Conservation (phyloP, 2,797 vertebrate species). For the Enteromius anoplus region DNA sequence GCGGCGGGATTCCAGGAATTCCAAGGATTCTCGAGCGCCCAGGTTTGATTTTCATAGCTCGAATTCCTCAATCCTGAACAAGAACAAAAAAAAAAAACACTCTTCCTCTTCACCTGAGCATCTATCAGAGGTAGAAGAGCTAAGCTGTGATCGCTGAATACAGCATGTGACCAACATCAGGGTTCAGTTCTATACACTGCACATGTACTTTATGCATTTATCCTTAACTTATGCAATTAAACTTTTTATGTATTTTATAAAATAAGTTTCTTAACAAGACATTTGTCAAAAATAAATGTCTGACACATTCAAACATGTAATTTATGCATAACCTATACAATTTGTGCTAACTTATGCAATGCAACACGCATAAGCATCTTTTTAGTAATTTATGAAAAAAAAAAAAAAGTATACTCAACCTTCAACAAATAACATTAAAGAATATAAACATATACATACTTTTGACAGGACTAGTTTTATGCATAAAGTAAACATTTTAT, state of each 20-base stretch:
- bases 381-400: too few species aligned
- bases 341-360: too few species aligned
- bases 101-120: not conserved
- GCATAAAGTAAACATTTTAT: too few species aligned
- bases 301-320: not conserved
- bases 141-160: not conserved
- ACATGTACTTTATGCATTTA: not conserved
- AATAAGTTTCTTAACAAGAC: not conserved
- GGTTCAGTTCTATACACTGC: not conserved
- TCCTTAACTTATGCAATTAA: not conserved
- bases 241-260: not conserved
- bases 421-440: too few species aligned
- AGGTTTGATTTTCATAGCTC: slow-evolving; percentile 44
- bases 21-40: slow-evolving; percentile 48
- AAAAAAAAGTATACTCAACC: too few species aligned
- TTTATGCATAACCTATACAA: not conserved
- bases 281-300: not conserved
- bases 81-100: not conserved
- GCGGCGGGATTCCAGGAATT: slow-evolving; percentile 64
- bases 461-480: too few species aligned
- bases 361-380: too few species aligned
- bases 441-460: too few species aligned
- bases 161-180: not conserved
- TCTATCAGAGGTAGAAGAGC: not conserved
- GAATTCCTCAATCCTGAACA: slow-evolving; percentile 4